Evolutionary conservation across 2,797 vertebrate species (phyloP), one percentile per base, ranked within the genome.

Genomic region (Pangasius macronema): DNA sequence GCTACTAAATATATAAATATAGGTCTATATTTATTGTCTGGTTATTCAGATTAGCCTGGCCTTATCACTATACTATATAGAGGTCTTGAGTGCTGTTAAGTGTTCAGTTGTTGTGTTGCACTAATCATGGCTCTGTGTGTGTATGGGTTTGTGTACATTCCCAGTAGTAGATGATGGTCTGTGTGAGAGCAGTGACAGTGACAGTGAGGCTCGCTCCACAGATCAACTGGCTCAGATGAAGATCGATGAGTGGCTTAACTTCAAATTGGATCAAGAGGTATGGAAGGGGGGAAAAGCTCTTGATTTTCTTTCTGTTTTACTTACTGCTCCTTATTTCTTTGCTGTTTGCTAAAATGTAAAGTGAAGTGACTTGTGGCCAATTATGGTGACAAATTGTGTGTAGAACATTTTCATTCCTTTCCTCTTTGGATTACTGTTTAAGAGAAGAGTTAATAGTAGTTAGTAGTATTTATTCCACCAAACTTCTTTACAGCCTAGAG

Each of bases 201-300:
- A 97, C 87, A 92, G 93, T 85, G 98, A 99, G 82, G 97, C 98
- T 68, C 92, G 87, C 87, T 92, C 92, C 79, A 92, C 91, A 59
- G 89, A 93, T 79, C 91, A 95, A 51, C 89, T 95, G 33, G 92
- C 95, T 27, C 89, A 96, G 2, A 91, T 99, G 85, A 97, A 95
- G 91, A 92, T 99, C 49, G 97, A 99, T 88, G 97, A 99, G 11
- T 98, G 97, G 97, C 95, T 99, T 2, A 91, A 94, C 90, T 97
- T 99, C 91, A 97, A 92, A 87, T 33, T 98, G 88, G 96, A 98
- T 53, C 93, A 91, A 89, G 96, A 99, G 94, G 98, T 99, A 91
- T 88, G 46, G 92, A 3, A n/a, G 57, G 24, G 14, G n/a, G 18
- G 14, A 24, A 65, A 46, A 67, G 1, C 57, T 24, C 57, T 59